Evolutionary conservation across 2,113 vertebrate genomes (phyloP), one percentile per base, ranked within the genome.

Genomic region (Oryzias celebensis): DNA sequence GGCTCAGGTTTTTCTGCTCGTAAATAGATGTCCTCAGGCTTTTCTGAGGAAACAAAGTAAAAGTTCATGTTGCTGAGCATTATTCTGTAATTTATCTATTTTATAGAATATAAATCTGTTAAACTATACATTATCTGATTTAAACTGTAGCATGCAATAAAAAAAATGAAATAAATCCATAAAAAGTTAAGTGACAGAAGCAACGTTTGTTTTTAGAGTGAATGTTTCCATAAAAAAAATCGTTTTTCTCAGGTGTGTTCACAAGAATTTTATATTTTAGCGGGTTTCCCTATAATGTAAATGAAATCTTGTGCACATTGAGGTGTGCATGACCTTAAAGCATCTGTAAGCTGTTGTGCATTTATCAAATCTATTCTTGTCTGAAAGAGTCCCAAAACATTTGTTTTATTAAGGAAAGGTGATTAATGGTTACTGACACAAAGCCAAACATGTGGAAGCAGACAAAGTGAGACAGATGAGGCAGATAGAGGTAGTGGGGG

Each of bases 371-470:
- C 41, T 26, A 4, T 7, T 42, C 65, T 53, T 69, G 73, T 72
- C 65, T 51, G 13, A 68, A 82, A 75, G 75, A 72, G 71, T 83
- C 75, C 78, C 61, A 51, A 42, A 71, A 66, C 62, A 62, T 76
- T 80, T 78, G 66, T 64, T 72, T 56, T 51, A 62, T 62, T 20
- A 20, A 71, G 65, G 61, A 17, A 65, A 67, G 63, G 76, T 82
- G 72, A 84, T 81, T 81, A 80, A 87, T 84, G 84, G 72, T 73
- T 73, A 71, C 81, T 83, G 81, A 88, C 78, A 85, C 75, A 76
- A 75, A 85, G 80, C 65, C 71, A 82, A 82, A 80, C 73, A 80
- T 62, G 67, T 49, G 69, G 68, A 84, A 80, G 78, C 63, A 86
- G 80, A 77, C 68, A 75, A 66, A 83, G 65, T 78, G 71, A 85